phyloP scores from a whole-genome alignment of 2,797 vertebrate species.

The Dendrocincla tyrannina region DNA sequence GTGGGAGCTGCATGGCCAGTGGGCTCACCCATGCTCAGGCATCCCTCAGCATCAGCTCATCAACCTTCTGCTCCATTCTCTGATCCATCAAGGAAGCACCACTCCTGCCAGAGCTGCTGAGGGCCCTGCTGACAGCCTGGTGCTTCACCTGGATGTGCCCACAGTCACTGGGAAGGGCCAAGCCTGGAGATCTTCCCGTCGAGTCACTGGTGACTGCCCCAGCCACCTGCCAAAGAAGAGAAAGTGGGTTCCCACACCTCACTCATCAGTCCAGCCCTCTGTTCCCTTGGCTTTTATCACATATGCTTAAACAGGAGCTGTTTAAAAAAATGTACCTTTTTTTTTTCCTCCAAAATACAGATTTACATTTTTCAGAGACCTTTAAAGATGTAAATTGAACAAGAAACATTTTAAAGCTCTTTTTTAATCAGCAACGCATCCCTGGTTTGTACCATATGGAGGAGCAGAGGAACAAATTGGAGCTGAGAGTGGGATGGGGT shows the following conservation, averaged over 20 bases:
- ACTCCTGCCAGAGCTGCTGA: neutral
- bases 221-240: neutral
- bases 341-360: neutral
- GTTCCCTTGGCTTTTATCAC: neutral
- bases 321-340: neutral
- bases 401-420: neutral
- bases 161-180: fast-evolving
- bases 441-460: neutral
- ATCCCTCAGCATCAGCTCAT: neutral
- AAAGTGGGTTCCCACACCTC: neutral
- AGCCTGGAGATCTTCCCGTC: neutral
- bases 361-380: neutral
- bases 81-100: fast-evolving
- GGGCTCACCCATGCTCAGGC: neutral
- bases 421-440: neutral
- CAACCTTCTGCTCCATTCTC: neutral
- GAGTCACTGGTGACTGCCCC: neutral
- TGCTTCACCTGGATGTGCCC: neutral
- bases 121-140: neutral
- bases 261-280: neutral
- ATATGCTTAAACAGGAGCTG: neutral
- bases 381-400: neutral
- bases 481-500: neutral
- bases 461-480: neutral
- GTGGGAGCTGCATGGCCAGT: neutral